These are phyloP conservation scores for Lateolabrax maculatus DNA, from an alignment of 2,797 vertebrate genomes.

Conservation along the genomic window DNA sequence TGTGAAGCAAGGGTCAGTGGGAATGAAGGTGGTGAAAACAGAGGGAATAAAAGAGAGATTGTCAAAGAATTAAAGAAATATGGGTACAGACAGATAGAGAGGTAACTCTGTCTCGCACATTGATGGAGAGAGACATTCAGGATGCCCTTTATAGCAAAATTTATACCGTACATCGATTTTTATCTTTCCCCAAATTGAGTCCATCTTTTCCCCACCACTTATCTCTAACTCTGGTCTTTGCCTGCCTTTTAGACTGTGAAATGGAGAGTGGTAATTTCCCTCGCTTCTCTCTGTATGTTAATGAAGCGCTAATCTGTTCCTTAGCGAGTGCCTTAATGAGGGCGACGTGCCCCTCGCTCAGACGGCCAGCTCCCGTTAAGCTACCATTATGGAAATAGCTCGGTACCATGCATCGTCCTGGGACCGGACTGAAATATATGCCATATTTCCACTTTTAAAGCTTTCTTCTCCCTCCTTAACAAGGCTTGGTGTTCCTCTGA, in stretches of 20 bases:
- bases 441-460: constrained; percentile 86
- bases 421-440: constrained; percentile 79
- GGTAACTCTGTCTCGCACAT: constrained; percentile 25
- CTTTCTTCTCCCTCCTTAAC: constrained; percentile 80
- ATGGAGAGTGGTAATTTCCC: constrained; percentile 84
- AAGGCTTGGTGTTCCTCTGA: constrained; percentile 80
- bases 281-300: constrained; percentile 86
- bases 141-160: constrained; percentile 65
- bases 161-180: constrained; percentile 71
- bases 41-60: constrained; percentile 30
- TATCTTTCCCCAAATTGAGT: constrained; percentile 75
- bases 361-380: constrained; percentile 75
- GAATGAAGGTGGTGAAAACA: constrained; percentile 19
- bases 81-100: constrained; percentile 11
- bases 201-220: constrained; percentile 77
- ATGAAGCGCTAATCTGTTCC: constrained; percentile 86
- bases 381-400: constrained; percentile 85
- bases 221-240: constrained; percentile 77
- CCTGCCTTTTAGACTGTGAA: constrained; percentile 83
- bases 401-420: constrained; percentile 63
- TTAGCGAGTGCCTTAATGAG: constrained; percentile 85
- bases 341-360: constrained; percentile 77
- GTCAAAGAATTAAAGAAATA: constrained; percentile 33
- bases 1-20: constrained; percentile 3
- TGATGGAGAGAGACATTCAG: constrained; percentile 39